These are phyloP conservation scores for Apeira syringaria DNA, from an alignment of 2,888 invertebrate genomes.

Conservation along the genomic window DNA sequence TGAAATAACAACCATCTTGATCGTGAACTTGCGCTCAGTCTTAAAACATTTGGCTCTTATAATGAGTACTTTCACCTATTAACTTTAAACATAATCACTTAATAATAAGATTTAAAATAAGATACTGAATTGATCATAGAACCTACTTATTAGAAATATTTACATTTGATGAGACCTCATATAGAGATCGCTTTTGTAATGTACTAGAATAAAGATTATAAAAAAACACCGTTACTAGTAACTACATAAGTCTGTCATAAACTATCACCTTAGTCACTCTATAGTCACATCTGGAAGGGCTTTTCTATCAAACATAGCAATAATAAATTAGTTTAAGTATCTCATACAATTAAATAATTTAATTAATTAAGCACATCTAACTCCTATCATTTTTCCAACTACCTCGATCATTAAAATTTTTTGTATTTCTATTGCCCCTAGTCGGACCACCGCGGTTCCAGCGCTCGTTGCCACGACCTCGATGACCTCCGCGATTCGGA, in stretches of 20 bases:
- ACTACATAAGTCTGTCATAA: conserved; percentile 52
- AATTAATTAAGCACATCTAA: conserved; percentile 22
- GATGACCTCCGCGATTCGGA: conserved; percentile 68
- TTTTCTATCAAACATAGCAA: conserved; percentile 38
- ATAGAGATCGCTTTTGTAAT: conserved; percentile 42
- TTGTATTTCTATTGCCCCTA: conserved; percentile 74
- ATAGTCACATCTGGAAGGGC: conserved; percentile 58
- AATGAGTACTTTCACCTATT: conserved; percentile 56
- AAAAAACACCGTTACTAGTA: conserved; percentile 52
- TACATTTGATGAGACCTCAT: conserved; percentile 51
- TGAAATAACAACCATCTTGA: conserved; percentile 35
- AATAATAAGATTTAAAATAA: conserved; percentile 31
- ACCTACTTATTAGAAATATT: conserved; percentile 44
- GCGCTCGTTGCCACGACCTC: conserved; percentile 72
- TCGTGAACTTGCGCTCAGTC: conserved; percentile 75
- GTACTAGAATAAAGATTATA: conserved; percentile 43
- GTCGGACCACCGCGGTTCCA: conserved; percentile 67
- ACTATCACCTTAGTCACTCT: conserved; percentile 74
- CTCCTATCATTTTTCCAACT: conserved; percentile 82
- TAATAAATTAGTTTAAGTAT: conserved; percentile 47
- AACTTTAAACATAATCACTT: conserved; percentile 40
- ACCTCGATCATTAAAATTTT: conserved; percentile 78
- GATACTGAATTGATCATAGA: conserved; percentile 31
- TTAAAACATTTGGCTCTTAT: conserved; percentile 80
- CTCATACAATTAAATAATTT: conserved; percentile 9